These are phyloP conservation scores for Metallyticus violacea DNA, from an alignment of 2,888 invertebrate genomes.

Conservation along the genomic window DNA sequence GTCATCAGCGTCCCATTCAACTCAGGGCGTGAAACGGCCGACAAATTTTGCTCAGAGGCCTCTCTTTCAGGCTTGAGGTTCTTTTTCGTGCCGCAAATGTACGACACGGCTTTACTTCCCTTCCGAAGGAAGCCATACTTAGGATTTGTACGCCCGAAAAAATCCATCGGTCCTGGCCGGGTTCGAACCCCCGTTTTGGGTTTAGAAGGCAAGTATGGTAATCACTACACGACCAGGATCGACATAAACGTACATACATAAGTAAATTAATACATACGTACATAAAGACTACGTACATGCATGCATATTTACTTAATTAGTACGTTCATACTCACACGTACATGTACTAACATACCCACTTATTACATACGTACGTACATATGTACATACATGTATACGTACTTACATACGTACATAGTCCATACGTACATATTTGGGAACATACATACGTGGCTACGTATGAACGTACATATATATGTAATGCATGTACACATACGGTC, in stretches of 20 bases:
- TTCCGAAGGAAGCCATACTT: no score
- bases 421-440: constrained; percentile 11
- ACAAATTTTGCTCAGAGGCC: no score
- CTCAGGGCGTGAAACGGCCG: no score
- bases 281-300: neutral
- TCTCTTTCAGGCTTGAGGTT: no score
- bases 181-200: no score
- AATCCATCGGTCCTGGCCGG: no score
- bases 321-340: neutral
- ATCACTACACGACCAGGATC: no score
- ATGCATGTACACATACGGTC: neutral
- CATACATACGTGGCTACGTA: constrained; percentile 11
- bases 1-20: no score
- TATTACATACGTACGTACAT: constrained; percentile 9
- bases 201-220: no score
- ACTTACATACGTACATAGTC: constrained; percentile 1
- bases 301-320: neutral
- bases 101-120: no score
- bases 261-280: neutral
- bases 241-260: neutral
- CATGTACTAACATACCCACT: neutral
- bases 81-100: no score
- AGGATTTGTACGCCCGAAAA: no score
- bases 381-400: constrained; percentile 5
- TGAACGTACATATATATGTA: neutral